Percentiles rank a stretch among this genome's conserved stretches.
Evolutionary conservation across 2,888 invertebrate genomes (phyloP).

Genomic region (Chromoteleia sp.): DNA sequence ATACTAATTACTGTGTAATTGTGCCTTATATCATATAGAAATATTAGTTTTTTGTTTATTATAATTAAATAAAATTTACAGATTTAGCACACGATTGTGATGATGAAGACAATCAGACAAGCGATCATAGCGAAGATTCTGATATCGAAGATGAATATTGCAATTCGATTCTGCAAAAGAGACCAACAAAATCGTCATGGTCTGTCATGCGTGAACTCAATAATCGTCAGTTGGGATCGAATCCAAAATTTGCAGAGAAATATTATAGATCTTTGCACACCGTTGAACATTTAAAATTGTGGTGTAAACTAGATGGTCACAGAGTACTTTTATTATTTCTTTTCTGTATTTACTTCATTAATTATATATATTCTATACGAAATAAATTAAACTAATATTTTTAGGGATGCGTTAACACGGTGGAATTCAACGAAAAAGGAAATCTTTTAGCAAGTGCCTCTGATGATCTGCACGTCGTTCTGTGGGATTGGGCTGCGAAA

Average conservation of each 20-base stretch:
- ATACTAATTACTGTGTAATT: too few relatives aligned
- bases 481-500: constrained; percentile 96
- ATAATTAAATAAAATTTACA: background rate
- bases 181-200: constrained; percentile 89
- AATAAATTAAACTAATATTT: constrained; percentile 27
- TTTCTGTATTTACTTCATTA: constrained; percentile 12
- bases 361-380: constrained; percentile 13
- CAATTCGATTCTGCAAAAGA: constrained; percentile 82
- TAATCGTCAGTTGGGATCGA: constrained; percentile 88
- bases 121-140: constrained; percentile 40
- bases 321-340: constrained; percentile 77
- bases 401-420: constrained; percentile 94
- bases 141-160: constrained; percentile 30
- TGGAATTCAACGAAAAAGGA: constrained; percentile 94
- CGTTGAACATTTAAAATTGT: constrained; percentile 92
- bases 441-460: constrained; percentile 93
- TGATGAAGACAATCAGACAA: constrained; percentile 18
- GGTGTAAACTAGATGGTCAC: constrained; percentile 91
- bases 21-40: too few relatives aligned
- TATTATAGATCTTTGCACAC: constrained; percentile 93
- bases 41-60: too few relatives aligned
- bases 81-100: background rate
- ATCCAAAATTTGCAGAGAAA: constrained; percentile 88
- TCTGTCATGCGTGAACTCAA: constrained; percentile 88
- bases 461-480: constrained; percentile 93